phyloP scores from a whole-genome alignment of 2,888 invertebrate species.

The Drosophila ustulata region DNA sequence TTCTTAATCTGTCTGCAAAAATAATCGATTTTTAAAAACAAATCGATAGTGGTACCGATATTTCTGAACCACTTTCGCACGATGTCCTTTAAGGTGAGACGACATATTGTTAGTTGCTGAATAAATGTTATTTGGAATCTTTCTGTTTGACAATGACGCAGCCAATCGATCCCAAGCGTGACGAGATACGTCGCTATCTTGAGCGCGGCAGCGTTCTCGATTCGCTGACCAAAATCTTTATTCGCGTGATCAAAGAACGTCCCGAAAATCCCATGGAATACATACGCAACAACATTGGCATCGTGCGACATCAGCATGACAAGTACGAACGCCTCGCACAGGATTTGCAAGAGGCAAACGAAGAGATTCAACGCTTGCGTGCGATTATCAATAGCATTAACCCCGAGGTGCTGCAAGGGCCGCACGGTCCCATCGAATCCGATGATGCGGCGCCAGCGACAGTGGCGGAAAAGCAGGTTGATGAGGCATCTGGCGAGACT shows the following conservation, averaged over 20 bases:
- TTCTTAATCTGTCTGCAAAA: no score
- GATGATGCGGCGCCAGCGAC: constrained; percentile 31
- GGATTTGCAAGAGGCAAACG: constrained; percentile 77
- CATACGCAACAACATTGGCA: constrained; percentile 81
- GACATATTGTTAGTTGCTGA: neutral
- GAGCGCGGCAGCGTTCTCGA: constrained; percentile 84
- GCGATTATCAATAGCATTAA: constrained; percentile 72
- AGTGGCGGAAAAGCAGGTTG: constrained; percentile 10
- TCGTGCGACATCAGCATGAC: constrained; percentile 77
- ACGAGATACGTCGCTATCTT: constrained; percentile 84
- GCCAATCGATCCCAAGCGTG: constrained; percentile 85
- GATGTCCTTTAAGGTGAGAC: constrained; percentile 79
- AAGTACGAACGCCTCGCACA: constrained; percentile 78
- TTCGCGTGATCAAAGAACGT: constrained; percentile 81
- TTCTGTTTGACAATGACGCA: constrained; percentile 34
- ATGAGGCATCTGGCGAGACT: constrained; percentile 2
- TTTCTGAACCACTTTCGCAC: constrained; percentile 35
- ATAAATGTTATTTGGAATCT: neutral
- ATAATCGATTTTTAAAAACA: no score
- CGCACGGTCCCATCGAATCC: constrained; percentile 7
- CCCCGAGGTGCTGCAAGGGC: constrained; percentile 65
- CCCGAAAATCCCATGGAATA: constrained; percentile 84
- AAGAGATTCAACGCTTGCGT: constrained; percentile 77
- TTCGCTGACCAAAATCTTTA: constrained; percentile 83
- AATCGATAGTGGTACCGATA: no score